Evolutionary conservation across 2,888 invertebrate genomes (phyloP).

Genomic region (Arctia plantaginis): DNA sequence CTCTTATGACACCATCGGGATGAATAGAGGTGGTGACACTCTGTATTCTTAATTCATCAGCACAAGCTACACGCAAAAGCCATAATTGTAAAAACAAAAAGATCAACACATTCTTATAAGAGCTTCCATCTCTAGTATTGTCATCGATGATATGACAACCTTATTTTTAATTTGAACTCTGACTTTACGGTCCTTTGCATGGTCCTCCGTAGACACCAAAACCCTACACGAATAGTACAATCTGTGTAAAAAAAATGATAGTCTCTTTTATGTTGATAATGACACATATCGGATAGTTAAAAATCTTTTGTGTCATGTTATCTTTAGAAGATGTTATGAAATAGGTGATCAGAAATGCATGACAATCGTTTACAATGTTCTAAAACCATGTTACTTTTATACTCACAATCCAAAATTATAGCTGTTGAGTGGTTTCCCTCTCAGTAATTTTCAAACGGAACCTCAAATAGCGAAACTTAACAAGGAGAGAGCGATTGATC

Average conservation of each 20-base stretch:
- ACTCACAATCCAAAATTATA: not conserved
- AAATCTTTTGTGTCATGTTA: not conserved
- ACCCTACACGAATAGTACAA: too few relatives aligned
- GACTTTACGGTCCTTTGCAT: too few relatives aligned
- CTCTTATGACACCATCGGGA: too few relatives aligned
- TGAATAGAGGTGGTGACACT: too few relatives aligned
- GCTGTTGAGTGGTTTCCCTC: not conserved
- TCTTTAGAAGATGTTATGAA: too few relatives aligned
- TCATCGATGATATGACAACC: not conserved
- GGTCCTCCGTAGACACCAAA: too few relatives aligned
- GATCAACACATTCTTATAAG: too few relatives aligned
- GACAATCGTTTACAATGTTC: not conserved
- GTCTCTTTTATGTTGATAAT: not conserved
- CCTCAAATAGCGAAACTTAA: not conserved
- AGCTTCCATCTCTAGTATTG: too few relatives aligned
- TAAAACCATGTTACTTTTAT: slow-evolving; percentile 5
- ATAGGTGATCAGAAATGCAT: not conserved
- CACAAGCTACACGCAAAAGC: too few relatives aligned
- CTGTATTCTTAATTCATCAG: too few relatives aligned
- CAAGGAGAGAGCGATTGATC: slow-evolving; percentile 6
- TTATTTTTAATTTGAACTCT: not conserved
- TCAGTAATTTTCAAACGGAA: slow-evolving; percentile 4
- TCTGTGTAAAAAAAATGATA: not conserved
- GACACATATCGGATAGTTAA: not conserved
- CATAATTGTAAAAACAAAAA: too few relatives aligned